Evolutionary conservation across 2,797 vertebrate species (phyloP), one percentile per base, ranked within the genome.

Genomic region (Ctenopoma kingsleyae): DNA sequence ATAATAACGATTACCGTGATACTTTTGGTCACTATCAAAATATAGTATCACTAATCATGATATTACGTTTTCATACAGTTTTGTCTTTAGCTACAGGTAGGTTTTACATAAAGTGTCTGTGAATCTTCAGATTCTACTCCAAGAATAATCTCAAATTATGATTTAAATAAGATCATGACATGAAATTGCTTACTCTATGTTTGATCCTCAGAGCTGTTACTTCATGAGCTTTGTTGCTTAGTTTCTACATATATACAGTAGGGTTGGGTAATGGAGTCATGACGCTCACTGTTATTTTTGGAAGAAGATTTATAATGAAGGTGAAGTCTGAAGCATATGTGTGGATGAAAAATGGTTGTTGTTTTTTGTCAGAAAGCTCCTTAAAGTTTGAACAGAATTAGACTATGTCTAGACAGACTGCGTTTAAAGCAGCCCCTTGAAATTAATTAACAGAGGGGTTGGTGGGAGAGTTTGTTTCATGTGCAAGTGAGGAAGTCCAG

Each of bases 1-100:
- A 23, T 23, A 23, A 23, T 23, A 23, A 23, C 4, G 4, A 23
- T 23, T 2, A 4, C 23, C 23, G 23, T 23, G 23, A 23, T 23
- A 23, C 23, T 23, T 23, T 23, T 23, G 23, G 23, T 23, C 23
- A 23, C 4, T 23, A 23, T 23, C 23, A 23, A 23, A 23, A 23
- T 23, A 23, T 23, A 23, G 23, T 23, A 4, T 23, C 23, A 23
- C 23, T 23, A 23, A 23, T 23, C 23, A 23, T 23, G 23, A 23
- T 23, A 23, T 23, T 23, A 23, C 2, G 4, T 23, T 23, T 23
- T 23, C 23, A 23, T 23, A 7, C 5, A 30, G 27, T 30, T 30
- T 30, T 6, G 7, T 30, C 4, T 30, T 6, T 30, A 30, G 56
- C 93, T 99, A 22, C 97, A 99, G 35, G 35, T 35, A 10, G 35